These are phyloP conservation scores for Scaptodrosophila lebanonensis DNA, from an alignment of 1,140 invertebrate species.

Conservation along the genomic window DNA sequence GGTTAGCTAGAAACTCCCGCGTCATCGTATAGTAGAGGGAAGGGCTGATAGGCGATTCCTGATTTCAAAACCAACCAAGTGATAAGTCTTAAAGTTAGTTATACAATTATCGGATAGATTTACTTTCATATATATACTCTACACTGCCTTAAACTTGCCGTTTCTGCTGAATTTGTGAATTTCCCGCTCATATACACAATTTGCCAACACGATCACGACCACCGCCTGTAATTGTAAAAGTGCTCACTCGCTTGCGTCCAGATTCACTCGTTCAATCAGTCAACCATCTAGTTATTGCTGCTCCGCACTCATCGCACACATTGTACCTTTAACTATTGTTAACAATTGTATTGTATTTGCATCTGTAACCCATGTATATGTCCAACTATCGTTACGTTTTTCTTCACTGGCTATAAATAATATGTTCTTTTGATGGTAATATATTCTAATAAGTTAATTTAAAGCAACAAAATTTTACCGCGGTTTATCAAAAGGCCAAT, in stretches of 20 bases:
- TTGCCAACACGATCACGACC: slow-evolving; percentile 4
- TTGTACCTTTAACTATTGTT: slow-evolving; percentile 65
- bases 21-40: no score
- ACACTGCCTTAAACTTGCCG: slow-evolving; percentile 75
- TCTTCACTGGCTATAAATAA: slow-evolving; percentile 17
- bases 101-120: slow-evolving; percentile 73
- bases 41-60: slow-evolving; percentile 8
- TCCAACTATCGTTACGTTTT: slow-evolving; percentile 27
- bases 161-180: slow-evolving; percentile 73
- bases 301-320: slow-evolving; percentile 67
- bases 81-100: slow-evolving; percentile 75
- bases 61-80: slow-evolving; percentile 58
- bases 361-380: slow-evolving; percentile 36
- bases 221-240: slow-evolving; percentile 18
- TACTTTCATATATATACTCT: slow-evolving; percentile 59
- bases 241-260: slow-evolving; percentile 7
- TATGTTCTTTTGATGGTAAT: slow-evolving; percentile 7
- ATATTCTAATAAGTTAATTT: no score
- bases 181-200: slow-evolving; percentile 6
- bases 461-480: no score
- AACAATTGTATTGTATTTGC: slow-evolving; percentile 62
- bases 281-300: slow-evolving; percentile 1
- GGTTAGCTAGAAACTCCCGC: no score
- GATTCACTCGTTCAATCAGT: slow-evolving; percentile 25
- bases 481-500: no score